phyloP scores from a whole-genome alignment of 2,113 vertebrate genomes.

The Chloropsis cyanopogon region DNA sequence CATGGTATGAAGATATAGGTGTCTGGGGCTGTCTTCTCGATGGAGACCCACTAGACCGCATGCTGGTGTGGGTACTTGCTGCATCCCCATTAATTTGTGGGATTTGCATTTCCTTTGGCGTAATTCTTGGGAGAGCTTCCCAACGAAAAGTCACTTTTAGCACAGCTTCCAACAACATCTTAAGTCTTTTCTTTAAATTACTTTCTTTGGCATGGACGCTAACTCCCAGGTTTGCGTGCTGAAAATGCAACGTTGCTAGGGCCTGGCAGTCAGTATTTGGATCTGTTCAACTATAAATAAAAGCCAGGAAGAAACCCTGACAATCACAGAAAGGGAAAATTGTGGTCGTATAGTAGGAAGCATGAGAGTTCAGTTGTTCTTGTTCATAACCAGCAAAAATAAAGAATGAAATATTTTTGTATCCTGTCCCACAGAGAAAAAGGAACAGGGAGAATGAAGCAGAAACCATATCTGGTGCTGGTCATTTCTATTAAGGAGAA shows the following conservation, averaged over 20 bases:
- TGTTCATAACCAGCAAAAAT: neutral
- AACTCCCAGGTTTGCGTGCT: neutral
- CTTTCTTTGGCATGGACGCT: neutral
- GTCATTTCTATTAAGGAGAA: neutral
- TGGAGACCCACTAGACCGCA: neutral
- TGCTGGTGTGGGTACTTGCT: neutral
- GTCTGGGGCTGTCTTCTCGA: neutral
- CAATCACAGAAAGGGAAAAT: neutral
- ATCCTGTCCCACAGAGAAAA: neutral
- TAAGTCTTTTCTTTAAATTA: neutral
- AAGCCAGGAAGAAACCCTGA: neutral
- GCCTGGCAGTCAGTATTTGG: neutral
- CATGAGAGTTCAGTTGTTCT: fast-evolving
- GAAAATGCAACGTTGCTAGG: neutral
- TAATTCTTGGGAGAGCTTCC: neutral
- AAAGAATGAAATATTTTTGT: neutral
- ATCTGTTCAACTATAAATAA: neutral
- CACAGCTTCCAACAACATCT: neutral
- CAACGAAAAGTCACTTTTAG: neutral
- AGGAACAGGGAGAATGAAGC: neutral
- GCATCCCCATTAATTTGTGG: neutral
- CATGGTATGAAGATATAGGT: neutral
- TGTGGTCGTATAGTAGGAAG: neutral
- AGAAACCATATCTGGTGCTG: neutral
- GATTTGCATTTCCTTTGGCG: neutral